Base-by-base conservation (phyloP, 2,888 invertebrate genomes). In the Drosophila phalerata region DNA sequence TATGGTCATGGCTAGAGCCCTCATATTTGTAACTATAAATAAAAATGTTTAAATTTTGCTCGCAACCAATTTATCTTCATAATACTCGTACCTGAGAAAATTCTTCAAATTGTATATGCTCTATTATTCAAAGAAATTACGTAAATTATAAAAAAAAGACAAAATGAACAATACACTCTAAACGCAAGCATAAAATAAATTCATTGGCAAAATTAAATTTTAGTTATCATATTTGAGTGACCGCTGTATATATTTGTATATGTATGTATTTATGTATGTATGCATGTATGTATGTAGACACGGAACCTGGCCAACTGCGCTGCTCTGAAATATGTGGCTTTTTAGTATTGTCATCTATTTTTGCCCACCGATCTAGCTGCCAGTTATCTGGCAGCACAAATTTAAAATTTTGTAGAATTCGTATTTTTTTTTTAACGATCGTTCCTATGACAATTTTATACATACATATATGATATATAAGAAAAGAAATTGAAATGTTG, bases 291-390 rank as follows among this genome's bases (percentile, higher is more conserved):
- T 53, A n/a, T 42, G 6, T 19, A 42, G 5, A 55, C 19, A 43
- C 5, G 19, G 19, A 19, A 55, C 42, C 42, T 55, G 55, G 55
- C 40, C 56, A 56, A 28, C 56, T 43, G 56, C 32, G 43, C 34
- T 37, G 28, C 37, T 28, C 56, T 34, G 15, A 56, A 56, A 55
- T 42, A 32, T 13, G 45, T 45, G 25, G 11, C 19, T 45, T 28
- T 30, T 30, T 34, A 22, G 56, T 37, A 57, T 47, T 57, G 47
- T 47, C 56, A 47, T 56, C 56, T 56, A 56, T 56, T 56, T 56
- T 56, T 45, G 55, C 55, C 32, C 22, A 45, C 43, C 22, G 43
- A 25, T 9, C 34, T 25, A 55, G 55, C 55, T 51, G 37, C 37
- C 51, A 37, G 25, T 51, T 51, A 37, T 51, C 37, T 37, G 37